phyloP scores from a whole-genome alignment of 2,888 invertebrate species.

The Seladonia tumulorum region DNA sequence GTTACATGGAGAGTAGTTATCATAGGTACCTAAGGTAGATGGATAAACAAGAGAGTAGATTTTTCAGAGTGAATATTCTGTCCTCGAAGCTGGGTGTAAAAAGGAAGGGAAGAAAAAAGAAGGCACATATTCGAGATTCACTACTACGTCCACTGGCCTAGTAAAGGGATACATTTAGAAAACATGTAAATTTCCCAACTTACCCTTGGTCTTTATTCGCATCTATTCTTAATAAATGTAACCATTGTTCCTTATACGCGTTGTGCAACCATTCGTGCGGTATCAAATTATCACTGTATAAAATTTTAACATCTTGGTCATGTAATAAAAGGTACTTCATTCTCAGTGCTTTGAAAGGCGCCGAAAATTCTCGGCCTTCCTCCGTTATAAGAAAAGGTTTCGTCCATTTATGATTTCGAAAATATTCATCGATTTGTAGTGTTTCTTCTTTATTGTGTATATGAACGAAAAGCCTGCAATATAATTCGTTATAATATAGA shows the following conservation, averaged over 20 bases:
- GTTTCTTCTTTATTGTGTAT: slow-evolving; percentile 74
- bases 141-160: slow-evolving; percentile 42
- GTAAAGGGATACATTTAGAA: slow-evolving; percentile 38
- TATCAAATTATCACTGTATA: slow-evolving; percentile 89
- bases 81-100: slow-evolving; percentile 72
- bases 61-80: slow-evolving; percentile 64
- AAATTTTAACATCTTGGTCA: slow-evolving; percentile 88
- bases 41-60: slow-evolving; percentile 66
- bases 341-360: slow-evolving; percentile 88
- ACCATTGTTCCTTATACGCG: slow-evolving; percentile 89
- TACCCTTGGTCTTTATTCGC: slow-evolving; percentile 90
- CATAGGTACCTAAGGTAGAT: slow-evolving; percentile 69
- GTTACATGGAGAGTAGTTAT: slow-evolving; percentile 13
- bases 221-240: slow-evolving; percentile 88
- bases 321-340: slow-evolving; percentile 90
- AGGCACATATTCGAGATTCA: slow-evolving; percentile 34
- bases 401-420: slow-evolving; percentile 79
- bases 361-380: slow-evolving; percentile 87
- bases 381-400: slow-evolving; percentile 87
- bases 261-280: slow-evolving; percentile 89
- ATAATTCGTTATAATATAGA: not conserved
- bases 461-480: slow-evolving; percentile 79
- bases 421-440: slow-evolving; percentile 79
- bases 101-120: slow-evolving; percentile 40
- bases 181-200: slow-evolving; percentile 68